Evolutionary conservation across 2,888 invertebrate species (phyloP), one percentile per base, ranked within the genome.

Genomic region (Drosophila rellima): DNA sequence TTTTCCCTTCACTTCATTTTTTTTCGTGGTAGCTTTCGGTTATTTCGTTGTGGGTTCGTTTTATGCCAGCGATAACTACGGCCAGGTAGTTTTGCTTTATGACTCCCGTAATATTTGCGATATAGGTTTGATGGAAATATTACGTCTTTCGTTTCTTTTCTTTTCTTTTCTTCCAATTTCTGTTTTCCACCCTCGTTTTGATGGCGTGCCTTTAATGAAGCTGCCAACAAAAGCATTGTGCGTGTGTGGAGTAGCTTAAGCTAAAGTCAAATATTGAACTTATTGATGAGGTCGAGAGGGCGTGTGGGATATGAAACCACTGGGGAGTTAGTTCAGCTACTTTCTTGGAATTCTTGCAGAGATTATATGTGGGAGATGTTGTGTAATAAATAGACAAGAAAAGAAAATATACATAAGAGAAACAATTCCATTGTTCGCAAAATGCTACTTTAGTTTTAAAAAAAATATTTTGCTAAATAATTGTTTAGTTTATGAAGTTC

Each of bases 141-240:
- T 31, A 26, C 20, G 26, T 51, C 18, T 57, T 56, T 70, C 56
- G 50, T 44, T 37, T 48, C 10, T 0, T 40, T 40, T 18, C 35
- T 7, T 1, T 37, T 20, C 6, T 23, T 47, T 33, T 40, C 18
- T 17, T n/a, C n/a, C n/a, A n/a, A n/a, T 29, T 42, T n/a, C 2
- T 13, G 31, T 37, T 17, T 44, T 37, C n/a, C 18, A 13, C 48
- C 33, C 40, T 29, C 37, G 2, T 37, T 44, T 68, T 63, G 47
- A 88, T 70, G 75, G 61, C 67, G 45, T 73, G 73, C 70, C 74
- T 64, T 80, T 82, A 83, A 83, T 83, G 89, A 82, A 88, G 89
- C 84, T 82, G 83, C 61, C 67, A 76, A 68, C 80, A 85, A 80
- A 74, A 26, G 45, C 37, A 57, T 54, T 75, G 51, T 64, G 55